Conservation (phyloP, 2,113 vertebrate genomes). For the Gallinago media region DNA sequence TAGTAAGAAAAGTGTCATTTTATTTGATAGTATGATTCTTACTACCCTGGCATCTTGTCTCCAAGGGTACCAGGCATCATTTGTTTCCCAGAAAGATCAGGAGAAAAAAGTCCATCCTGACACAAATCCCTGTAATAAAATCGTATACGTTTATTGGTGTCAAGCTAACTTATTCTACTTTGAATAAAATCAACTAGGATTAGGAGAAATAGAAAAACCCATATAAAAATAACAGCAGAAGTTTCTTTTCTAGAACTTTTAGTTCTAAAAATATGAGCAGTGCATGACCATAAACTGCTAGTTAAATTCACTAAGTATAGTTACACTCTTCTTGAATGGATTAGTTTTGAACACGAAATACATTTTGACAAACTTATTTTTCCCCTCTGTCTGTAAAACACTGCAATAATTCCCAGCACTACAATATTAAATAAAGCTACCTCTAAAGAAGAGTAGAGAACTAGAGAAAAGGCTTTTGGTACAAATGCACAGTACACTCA, state of each 20-base stretch:
- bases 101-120: neutral
- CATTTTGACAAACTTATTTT: neutral
- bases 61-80: neutral
- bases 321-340: neutral
- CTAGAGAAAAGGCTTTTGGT: neutral
- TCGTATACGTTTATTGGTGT: neutral
- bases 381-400: neutral
- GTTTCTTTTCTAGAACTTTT: neutral
- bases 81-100: neutral
- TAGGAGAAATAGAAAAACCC: neutral
- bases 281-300: neutral
- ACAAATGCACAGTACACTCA: neutral
- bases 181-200: neutral
- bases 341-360: neutral
- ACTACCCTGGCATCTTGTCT: neutral
- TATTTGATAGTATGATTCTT: neutral
- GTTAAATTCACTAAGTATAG: neutral
- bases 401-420: neutral
- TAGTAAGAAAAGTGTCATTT: neutral
- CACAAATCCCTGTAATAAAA: neutral
- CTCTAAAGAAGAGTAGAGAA: neutral
- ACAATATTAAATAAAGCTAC: neutral
- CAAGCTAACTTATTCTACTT: neutral
- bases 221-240: neutral
- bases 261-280: neutral